Evolutionary conservation across 2,888 invertebrate species (phyloP).

Genomic region (Heliconius charithonia): DNA sequence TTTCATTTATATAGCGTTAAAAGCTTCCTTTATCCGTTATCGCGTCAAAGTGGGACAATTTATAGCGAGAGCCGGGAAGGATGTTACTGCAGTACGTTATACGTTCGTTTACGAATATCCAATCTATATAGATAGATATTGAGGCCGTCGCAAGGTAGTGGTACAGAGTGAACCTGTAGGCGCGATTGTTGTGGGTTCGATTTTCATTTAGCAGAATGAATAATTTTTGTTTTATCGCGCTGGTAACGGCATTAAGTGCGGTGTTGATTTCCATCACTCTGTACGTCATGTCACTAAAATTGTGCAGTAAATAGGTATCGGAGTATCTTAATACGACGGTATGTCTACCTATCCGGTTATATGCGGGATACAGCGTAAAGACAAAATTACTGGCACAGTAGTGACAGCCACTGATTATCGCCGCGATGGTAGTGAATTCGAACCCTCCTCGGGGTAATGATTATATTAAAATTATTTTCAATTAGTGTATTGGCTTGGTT

Average conservation of each 20-base stretch:
- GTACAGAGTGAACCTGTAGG: neutral
- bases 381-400: too few species aligned
- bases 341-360: neutral
- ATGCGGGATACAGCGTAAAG: too few species aligned
- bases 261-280: too few species aligned
- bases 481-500: too few species aligned
- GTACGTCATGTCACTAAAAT: neutral
- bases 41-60: slow-evolving; percentile 19
- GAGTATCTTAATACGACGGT: too few species aligned
- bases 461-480: too few species aligned
- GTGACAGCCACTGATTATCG: too few species aligned
- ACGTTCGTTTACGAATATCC: neutral
- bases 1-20: slow-evolving; percentile 22
- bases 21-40: slow-evolving; percentile 24
- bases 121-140: neutral
- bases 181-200: neutral
- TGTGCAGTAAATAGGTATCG: too few species aligned
- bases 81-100: slow-evolving; percentile 14
- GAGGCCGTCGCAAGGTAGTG: neutral
- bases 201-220: neutral
- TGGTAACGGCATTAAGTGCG: too few species aligned
- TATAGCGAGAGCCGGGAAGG: slow-evolving; percentile 22
- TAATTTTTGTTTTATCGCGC: too few species aligned
- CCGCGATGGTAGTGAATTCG: too few species aligned
- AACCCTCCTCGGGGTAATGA: too few species aligned